Evolutionary conservation across 2,113 vertebrate species (phyloP).

Genomic region (Orthonyx spaldingii): DNA sequence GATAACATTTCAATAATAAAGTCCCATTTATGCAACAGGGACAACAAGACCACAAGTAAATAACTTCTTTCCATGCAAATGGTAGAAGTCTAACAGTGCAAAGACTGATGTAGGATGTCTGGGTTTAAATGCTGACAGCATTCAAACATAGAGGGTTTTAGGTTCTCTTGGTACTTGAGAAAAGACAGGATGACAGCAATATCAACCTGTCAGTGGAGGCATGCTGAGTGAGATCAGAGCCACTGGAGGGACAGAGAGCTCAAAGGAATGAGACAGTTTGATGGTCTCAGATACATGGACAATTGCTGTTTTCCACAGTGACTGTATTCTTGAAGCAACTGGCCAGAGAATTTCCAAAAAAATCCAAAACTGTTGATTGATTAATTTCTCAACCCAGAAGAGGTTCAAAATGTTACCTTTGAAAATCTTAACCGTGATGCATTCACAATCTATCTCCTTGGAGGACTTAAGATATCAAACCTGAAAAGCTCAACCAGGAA

Average conservation of each 20-base stretch:
- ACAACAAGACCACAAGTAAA: not conserved
- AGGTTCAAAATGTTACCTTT: not conserved
- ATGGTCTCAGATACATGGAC: not conserved
- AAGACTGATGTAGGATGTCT: not conserved
- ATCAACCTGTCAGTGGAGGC: not conserved
- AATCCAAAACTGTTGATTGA: not conserved
- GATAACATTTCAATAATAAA: not conserved
- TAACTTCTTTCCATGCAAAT: not conserved
- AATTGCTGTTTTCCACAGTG: not conserved
- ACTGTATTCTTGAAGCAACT: not conserved
- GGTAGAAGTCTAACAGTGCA: not conserved
- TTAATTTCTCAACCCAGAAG: not conserved
- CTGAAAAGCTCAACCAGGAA: not conserved
- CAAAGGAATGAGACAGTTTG: not conserved
- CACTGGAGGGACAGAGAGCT: not conserved
- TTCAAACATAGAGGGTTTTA: too few species aligned
- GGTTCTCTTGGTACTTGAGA: not conserved
- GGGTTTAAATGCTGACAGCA: not conserved
- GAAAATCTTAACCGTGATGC: not conserved
- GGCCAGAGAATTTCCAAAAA: not conserved
- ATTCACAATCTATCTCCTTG: not conserved
- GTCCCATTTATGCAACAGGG: not conserved
- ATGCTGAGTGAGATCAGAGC: not conserved
- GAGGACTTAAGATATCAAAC: not conserved
- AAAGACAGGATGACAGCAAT: not conserved